These are phyloP conservation scores for Hylaea fasciaria DNA, from an alignment of 2,888 invertebrate genomes.

Conservation along the genomic window DNA sequence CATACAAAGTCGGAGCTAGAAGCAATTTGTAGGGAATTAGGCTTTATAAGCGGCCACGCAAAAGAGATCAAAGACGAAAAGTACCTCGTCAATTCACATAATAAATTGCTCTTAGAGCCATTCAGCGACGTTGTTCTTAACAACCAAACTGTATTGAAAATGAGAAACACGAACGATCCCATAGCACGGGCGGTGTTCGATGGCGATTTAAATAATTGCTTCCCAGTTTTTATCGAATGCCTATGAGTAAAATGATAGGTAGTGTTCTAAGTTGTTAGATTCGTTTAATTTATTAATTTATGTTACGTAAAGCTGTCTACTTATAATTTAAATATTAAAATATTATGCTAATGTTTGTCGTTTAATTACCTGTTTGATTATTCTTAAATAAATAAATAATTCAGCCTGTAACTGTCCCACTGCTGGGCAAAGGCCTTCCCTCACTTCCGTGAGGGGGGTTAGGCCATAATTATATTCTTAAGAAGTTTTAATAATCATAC, in stretches of 20 bases:
- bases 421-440: no score
- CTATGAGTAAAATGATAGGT: slow-evolving; percentile 49
- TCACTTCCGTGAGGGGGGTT: no score
- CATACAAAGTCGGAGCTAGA: slow-evolving; percentile 83
- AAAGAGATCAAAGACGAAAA: slow-evolving; percentile 60
- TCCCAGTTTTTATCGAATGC: slow-evolving; percentile 80
- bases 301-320: not conserved
- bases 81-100: slow-evolving; percentile 53
- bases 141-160: slow-evolving; percentile 67
- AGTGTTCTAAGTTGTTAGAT: not conserved
- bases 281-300: not conserved
- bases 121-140: slow-evolving; percentile 72
- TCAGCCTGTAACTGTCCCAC: no score
- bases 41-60: slow-evolving; percentile 85
- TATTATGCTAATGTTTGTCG: no score
- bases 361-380: no score
- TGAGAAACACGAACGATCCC: slow-evolving; percentile 70
- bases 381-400: no score
- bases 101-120: slow-evolving; percentile 62
- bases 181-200: slow-evolving; percentile 66
- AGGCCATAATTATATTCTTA: no score
- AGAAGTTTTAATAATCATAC: no score
- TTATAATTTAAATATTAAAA: no score
- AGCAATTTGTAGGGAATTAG: slow-evolving; percentile 86
- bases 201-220: slow-evolving; percentile 61